Percentiles rank a stretch among this genome's conserved stretches.
phyloP scores from a whole-genome alignment of 2,888 invertebrate species.

The Tyria jacobaeae region DNA sequence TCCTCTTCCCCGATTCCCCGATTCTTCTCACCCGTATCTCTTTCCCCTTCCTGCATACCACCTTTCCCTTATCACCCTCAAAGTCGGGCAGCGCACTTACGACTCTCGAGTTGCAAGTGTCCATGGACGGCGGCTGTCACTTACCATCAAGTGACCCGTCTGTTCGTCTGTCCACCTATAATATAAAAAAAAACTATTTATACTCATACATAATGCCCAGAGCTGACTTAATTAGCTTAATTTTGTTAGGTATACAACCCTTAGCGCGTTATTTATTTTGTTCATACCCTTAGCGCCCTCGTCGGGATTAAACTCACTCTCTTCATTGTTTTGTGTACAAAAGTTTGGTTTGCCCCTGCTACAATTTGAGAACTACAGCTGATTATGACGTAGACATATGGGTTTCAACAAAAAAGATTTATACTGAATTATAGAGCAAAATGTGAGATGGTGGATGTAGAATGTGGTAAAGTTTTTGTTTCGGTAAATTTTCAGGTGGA shows the following conservation, averaged over 20 bases:
- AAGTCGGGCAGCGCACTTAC: too few relatives aligned
- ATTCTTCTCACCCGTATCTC: too few relatives aligned
- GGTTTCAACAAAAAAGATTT: conserved; percentile 13
- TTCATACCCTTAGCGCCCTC: conserved; percentile 3
- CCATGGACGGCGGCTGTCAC: too few relatives aligned
- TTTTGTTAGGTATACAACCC: conserved; percentile 10
- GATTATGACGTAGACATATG: conserved; percentile 20
- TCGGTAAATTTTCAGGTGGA: not conserved
- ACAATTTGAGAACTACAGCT: conserved; percentile 20
- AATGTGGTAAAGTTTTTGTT: not conserved
- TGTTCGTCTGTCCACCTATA: too few relatives aligned
- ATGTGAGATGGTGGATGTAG: conserved; percentile 6
- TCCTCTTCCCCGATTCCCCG: too few relatives aligned
- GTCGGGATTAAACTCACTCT: conserved; percentile 13
- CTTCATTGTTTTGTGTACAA: conserved; percentile 19
- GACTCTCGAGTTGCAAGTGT: too few relatives aligned
- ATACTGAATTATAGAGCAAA: not conserved
- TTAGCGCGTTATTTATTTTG: conserved; percentile 12
- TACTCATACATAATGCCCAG: not conserved
- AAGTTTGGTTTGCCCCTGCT: conserved; percentile 17
- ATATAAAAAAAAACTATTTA: too few relatives aligned
- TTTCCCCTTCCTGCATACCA: too few relatives aligned
- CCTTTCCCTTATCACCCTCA: too few relatives aligned
- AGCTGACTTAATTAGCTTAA: conserved; percentile 11
- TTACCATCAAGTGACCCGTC: too few relatives aligned